Conservation (phyloP, 2,113 vertebrate genomes). For the Misgurnus anguillicaudatus region DNA sequence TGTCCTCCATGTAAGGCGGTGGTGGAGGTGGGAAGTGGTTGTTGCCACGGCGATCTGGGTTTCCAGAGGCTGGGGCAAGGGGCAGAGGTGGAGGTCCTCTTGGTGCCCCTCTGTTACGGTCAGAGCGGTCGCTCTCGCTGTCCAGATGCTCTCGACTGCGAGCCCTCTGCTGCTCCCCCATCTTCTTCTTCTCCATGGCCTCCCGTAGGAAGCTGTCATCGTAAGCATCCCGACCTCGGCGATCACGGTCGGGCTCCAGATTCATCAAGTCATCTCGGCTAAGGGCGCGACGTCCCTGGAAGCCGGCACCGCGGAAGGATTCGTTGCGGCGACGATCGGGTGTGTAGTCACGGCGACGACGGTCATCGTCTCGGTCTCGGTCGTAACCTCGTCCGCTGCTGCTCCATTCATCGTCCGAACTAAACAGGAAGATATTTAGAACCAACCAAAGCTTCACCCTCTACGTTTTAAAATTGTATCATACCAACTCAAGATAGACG, state of each 20-base stretch:
- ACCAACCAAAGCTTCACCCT: too few species aligned
- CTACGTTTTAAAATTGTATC: too few species aligned
- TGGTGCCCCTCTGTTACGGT: conserved; percentile 59
- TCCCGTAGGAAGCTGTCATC: conserved; percentile 82
- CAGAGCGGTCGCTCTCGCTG: conserved; percentile 68
- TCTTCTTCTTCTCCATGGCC: conserved; percentile 80
- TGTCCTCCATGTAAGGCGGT: conserved; percentile 77
- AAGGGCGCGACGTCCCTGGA: conserved; percentile 72
- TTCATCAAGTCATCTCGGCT: conserved; percentile 84
- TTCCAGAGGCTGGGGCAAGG: conserved; percentile 62
- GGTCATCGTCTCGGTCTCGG: conserved; percentile 61
- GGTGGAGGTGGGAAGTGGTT: conserved; percentile 66
- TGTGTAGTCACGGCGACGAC: conserved; percentile 68
- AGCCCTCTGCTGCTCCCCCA: conserved; percentile 73
- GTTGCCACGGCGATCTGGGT: conserved; percentile 55
- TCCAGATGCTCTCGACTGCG: conserved; percentile 77
- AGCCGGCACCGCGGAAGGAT: conserved; percentile 35
- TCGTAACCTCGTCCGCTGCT: conserved; percentile 65
- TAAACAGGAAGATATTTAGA: conserved; percentile 31
- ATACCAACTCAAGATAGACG: too few species aligned
- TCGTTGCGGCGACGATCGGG: conserved; percentile 58
- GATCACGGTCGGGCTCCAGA: conserved; percentile 60
- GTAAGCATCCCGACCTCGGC: conserved; percentile 65
- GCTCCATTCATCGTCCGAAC: conserved; percentile 75
- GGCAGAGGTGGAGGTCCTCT: conserved; percentile 72